Evolutionary conservation across 2,797 vertebrate species (phyloP), one percentile per base, ranked within the genome.

Genomic region (Hydrocynus forskahlii): DNA sequence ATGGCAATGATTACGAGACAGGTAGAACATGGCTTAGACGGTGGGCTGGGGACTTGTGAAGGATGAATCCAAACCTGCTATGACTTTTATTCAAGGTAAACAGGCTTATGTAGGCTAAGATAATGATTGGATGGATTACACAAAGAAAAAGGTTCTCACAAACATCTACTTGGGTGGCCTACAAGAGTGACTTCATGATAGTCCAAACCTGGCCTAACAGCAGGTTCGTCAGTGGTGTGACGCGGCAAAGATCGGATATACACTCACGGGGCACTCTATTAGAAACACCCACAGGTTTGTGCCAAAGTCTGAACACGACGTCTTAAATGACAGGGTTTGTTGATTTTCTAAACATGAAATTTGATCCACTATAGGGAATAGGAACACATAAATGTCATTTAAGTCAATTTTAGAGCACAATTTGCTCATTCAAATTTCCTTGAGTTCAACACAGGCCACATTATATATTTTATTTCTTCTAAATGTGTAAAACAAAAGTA

Each of bases 1-100:
- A 66, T 60, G 38, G 29, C 67, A 17, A 66, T 66, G 63, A 75
- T 80, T 67, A 80, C n/a, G 19, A 68, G 63, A 67, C 50, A 23
- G 63, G 72, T 69, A 67, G 25, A 38, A 23, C 40, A 21, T 29
- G 70, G 69, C 43, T 71, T 71, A 13, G 21, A 62, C 10, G 52
- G 21, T 73, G 8, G 40, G 60, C 12, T 21, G 43, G n/a, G 3
- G 45, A 23, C 68, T 70, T 52, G 52, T 70, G 68, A 29, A 50
- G 13, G 68, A 70, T 70, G 68, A 70, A 8, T 52, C 67, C 13
- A 25, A 50, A 64, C 52, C 23, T 29, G 52, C 19, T 19, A 25
- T 14, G 50, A 7, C 59, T 52, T 64, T 71, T n/a, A 19, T 50
- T 60, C 5, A 4, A 59, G 25, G 19, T 60, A 50, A 68, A 68